Evolutionary conservation across 2,113 vertebrate genomes (phyloP), one percentile per base, ranked within the genome.

Genomic region (Pseudois nayaur): DNA sequence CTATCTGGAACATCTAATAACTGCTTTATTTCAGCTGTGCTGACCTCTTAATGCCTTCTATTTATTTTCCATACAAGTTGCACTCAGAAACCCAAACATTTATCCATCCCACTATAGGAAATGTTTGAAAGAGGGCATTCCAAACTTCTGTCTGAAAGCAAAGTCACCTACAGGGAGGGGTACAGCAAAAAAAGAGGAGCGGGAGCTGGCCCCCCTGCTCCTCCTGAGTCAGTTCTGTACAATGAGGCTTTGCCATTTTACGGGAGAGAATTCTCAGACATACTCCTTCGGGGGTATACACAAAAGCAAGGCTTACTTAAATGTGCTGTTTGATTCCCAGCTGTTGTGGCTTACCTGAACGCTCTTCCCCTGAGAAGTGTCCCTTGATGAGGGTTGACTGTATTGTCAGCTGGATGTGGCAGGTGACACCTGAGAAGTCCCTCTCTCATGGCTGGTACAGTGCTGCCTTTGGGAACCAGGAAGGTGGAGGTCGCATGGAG

Each of bases 21-120:
- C 82, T 91, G 36, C 40, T 90, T 87, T 87, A 54, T 71, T 95
- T 81, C 74, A 91, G n/a, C 48, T 91, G 9, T 64, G 29, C 57
- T 84, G 83, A 91, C 83, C 86, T 97, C 96, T 96, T 95, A 81
- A 93, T 97, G 87, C 88, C 95, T 96, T 98, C n/a, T 87, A 36
- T 96, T 91, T 90, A 78, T 97, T 96, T 94, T 79, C 83, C 50
- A 50, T 74, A 55, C 78, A 45, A 90, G 33, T 79, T 96, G 85
- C 33, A 36, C 52, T 93, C 57, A 95, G 67, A 97, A 96, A 87
- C 23, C n/a, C 94, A 97, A 95, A 96, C 6, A 45, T 89, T 79
- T 94, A 25, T 76, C 91, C 83, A 84, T 83, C 67, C 97, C 40
- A n/a, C 57, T 87, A 15, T 17, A 96, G 91, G 78, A 94, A 91